Conservation (phyloP, 2,797 vertebrate genomes). For the Channallabes apus region DNA sequence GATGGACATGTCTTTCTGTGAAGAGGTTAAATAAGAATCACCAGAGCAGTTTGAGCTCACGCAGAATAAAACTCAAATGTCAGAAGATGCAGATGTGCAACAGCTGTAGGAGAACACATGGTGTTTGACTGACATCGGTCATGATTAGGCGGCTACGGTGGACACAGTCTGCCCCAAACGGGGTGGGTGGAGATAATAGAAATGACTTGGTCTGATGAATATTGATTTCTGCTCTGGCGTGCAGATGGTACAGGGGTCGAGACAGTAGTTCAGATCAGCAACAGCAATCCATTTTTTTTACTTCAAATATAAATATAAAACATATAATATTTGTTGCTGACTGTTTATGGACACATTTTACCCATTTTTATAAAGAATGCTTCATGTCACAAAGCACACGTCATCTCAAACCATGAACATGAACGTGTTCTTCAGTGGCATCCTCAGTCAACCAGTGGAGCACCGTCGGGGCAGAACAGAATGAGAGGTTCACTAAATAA, state of each 20-base stretch:
- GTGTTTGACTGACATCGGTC: neutral
- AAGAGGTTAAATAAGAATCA: neutral
- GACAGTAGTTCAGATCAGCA: neutral
- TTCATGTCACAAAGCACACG: too few species aligned
- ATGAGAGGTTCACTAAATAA: neutral
- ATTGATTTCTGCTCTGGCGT: neutral
- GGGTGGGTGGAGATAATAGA: neutral
- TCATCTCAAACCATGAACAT: neutral
- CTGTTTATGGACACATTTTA: neutral
- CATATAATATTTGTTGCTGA: neutral
- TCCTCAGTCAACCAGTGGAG: neutral
- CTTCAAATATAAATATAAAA: too few species aligned
- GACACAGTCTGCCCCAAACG: neutral
- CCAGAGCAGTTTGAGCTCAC: neutral
- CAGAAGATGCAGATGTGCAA: neutral
- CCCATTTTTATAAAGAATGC: neutral
- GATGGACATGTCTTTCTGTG: neutral
- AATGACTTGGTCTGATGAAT: neutral
- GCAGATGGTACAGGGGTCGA: neutral
- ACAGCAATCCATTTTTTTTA: neutral
- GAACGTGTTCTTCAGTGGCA: neutral
- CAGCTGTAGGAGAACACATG: neutral
- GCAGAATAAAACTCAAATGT: neutral
- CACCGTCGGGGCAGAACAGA: neutral
- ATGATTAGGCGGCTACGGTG: neutral